phyloP scores from a whole-genome alignment of 2,113 vertebrate genomes.

The Micronycteris hirsuta region DNA sequence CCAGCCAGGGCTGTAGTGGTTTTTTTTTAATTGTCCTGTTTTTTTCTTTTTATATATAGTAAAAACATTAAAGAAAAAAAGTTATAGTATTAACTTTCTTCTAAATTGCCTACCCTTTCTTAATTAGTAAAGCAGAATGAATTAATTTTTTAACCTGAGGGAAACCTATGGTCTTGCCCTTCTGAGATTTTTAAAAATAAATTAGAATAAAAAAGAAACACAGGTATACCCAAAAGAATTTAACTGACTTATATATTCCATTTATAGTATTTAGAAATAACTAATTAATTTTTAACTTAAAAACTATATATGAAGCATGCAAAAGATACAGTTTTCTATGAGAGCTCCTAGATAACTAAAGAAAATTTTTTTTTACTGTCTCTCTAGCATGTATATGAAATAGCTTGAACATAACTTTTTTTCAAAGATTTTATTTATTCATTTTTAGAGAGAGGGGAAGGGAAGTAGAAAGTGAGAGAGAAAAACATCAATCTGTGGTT shows the following conservation, averaged over 20 bases:
- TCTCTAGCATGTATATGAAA: background rate
- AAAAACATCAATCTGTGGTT: too few relatives aligned
- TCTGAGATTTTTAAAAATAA: slow-evolving; percentile 67
- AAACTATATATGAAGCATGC: background rate
- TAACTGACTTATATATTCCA: background rate
- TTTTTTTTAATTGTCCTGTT: background rate
- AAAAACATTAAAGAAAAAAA: slow-evolving; percentile 17
- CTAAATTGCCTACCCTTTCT: slow-evolving; percentile 65
- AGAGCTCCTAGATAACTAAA: background rate
- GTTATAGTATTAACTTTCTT: slow-evolving; percentile 45
- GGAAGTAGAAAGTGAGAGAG: too few relatives aligned
- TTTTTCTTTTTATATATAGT: slow-evolving; percentile 11
- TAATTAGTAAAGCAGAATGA: slow-evolving; percentile 66
- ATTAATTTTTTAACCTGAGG: slow-evolving; percentile 75
- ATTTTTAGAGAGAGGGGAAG: too few relatives aligned
- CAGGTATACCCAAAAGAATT: slow-evolving; percentile 17
- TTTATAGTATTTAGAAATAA: slow-evolving; percentile 5
- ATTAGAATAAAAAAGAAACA: slow-evolving; percentile 43
- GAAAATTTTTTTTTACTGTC: background rate
- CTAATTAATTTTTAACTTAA: background rate
- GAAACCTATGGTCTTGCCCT: slow-evolving; percentile 61
- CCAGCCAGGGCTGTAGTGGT: too few relatives aligned
- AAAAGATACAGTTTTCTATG: background rate
- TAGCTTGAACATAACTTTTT: background rate
- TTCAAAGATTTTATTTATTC: too few relatives aligned